These are phyloP conservation scores for Zootoca vivipara DNA, from an alignment of 2,113 vertebrate species.

Conservation along the genomic window DNA sequence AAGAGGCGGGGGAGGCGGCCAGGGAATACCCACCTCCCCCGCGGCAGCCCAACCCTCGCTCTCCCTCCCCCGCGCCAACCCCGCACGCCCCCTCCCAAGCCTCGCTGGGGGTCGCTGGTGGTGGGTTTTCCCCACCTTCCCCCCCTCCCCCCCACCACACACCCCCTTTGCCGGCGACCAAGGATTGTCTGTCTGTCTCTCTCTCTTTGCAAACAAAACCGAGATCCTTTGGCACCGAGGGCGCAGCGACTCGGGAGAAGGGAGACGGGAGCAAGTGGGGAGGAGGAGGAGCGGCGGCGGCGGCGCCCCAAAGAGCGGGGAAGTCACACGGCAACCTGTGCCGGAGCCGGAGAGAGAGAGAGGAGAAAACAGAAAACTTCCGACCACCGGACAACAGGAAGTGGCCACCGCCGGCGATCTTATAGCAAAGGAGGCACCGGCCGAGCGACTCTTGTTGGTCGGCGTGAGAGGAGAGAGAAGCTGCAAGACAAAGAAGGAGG, in stretches of 20 bases:
- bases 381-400: conserved; percentile 72
- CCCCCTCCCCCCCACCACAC: neutral
- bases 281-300: conserved; percentile 17
- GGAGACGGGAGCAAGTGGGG: neutral
- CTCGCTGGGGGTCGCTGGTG: conserved; percentile 46
- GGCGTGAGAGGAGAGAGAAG: conserved; percentile 43
- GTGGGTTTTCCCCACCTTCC: no score
- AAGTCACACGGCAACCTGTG: conserved; percentile 60
- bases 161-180: conserved; percentile 32
- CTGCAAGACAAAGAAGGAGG: conserved; percentile 70
- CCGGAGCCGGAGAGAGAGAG: conserved; percentile 25
- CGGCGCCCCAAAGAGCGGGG: neutral
- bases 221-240: conserved; percentile 39
- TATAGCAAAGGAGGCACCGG: neutral
- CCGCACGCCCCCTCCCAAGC: conserved; percentile 26
- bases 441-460: conserved; percentile 54
- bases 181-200: conserved; percentile 41
- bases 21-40: conserved; percentile 9
- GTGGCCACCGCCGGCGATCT: conserved; percentile 54
- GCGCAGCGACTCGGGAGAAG: conserved; percentile 19
- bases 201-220: conserved; percentile 14
- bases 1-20: conserved; percentile 12
- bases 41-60: neutral
- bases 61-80: neutral
- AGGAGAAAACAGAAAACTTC: conserved; percentile 58